phyloP scores from a whole-genome alignment of 2,113 vertebrate species.

The Meles meles region DNA sequence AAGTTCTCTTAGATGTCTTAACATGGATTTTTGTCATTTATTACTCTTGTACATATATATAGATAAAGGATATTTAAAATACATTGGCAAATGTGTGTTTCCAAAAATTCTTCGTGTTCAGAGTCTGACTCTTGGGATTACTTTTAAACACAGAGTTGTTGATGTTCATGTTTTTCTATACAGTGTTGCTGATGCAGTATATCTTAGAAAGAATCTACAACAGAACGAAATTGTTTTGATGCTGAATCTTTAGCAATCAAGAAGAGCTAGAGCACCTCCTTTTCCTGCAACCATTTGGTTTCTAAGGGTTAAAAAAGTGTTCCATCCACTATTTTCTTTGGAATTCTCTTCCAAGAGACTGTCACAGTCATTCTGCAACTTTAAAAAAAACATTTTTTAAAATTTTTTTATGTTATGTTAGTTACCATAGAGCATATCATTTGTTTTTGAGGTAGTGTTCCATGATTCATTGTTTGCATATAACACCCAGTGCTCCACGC shows the following conservation, averaged over 20 bases:
- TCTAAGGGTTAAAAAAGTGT: neutral
- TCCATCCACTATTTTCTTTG: neutral
- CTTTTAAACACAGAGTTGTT: neutral
- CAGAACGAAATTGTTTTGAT: neutral
- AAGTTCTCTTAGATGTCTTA: neutral
- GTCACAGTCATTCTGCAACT: neutral
- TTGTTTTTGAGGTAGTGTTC: too few species aligned
- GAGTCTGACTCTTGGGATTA: neutral
- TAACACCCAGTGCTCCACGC: too few species aligned
- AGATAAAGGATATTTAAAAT: neutral
- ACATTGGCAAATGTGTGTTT: neutral
- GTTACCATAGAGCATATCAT: too few species aligned
- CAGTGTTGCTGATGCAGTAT: neutral
- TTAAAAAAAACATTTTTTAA: neutral
- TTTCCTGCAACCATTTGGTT: neutral
- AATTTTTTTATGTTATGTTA: too few species aligned
- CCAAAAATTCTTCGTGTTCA: neutral
- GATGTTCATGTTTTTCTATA: neutral
- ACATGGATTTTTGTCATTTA: neutral
- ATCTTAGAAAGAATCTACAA: neutral
- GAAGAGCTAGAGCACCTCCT: neutral
- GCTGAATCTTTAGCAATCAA: neutral
- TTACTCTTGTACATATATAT: neutral
- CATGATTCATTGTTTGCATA: too few species aligned
- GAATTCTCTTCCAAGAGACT: neutral